Evolutionary conservation across 92 coral and sea anemone species (phyloP).

Genomic region (Phenganax subtilis): DNA sequence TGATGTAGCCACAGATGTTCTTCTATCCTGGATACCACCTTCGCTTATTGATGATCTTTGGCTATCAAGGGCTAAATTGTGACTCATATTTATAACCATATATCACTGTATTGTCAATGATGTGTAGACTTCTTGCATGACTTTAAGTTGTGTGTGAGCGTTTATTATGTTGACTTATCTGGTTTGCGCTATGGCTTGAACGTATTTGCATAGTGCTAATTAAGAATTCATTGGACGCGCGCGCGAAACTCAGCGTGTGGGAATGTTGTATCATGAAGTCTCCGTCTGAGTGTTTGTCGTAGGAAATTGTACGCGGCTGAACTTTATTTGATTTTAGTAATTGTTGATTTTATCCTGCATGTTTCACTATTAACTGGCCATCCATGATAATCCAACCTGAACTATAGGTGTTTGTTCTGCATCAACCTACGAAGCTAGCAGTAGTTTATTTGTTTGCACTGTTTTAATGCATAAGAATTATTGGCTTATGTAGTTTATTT

Average conservation of each 20-base stretch:
- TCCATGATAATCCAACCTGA: not conserved
- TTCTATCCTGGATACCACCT: slow-evolving; percentile 37
- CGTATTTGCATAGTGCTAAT: slow-evolving; percentile 15
- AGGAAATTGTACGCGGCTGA: not conserved
- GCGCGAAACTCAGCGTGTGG: not conserved
- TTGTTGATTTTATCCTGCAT: not conserved
- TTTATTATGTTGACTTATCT: slow-evolving; percentile 4
- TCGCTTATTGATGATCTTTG: slow-evolving; percentile 38
- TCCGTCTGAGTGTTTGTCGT: not conserved
- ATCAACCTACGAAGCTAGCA: not conserved
- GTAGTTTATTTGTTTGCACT: not conserved
- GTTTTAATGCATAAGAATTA: not conserved
- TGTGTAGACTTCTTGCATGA: not conserved
- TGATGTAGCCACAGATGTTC: slow-evolving; percentile 22
- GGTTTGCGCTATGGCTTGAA: not conserved
- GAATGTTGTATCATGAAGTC: not conserved
- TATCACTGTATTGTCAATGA: slow-evolving; percentile 11
- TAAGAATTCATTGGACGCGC: not conserved
- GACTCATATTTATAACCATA: slow-evolving; percentile 22
- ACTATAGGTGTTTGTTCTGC: not conserved
- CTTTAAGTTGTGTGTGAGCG: not conserved
- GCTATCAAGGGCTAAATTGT: slow-evolving; percentile 26
- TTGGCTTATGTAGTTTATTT: slow-evolving; percentile 11
- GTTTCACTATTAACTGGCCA: not conserved
- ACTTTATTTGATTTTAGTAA: not conserved